Base-by-base conservation (phyloP, 2,888 invertebrate species). In the Tenthredo notha region DNA sequence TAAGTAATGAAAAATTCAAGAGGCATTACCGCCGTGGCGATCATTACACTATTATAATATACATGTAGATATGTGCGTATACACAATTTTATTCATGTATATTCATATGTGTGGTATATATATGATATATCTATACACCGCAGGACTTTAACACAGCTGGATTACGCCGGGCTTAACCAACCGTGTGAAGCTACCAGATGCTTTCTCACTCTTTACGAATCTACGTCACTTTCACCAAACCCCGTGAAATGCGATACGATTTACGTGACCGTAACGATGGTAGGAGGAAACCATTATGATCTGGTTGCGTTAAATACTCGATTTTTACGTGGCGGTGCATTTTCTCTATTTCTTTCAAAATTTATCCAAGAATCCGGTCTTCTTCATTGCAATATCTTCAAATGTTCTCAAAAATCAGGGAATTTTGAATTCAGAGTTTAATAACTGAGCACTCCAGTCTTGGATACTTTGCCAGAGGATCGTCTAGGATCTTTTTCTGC, bases 121-220 rank as follows among this genome's bases (percentile, higher is more conserved):
- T 29, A 33, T 9, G 0, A 33, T 77, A 25, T 29, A 29, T 77
- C n/a, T 18, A 12, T 77, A n/a, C 33, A 77, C 77, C 77, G 37
- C 37, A 77, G 77, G 18, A 50, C 77, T 80, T 58, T 61, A 21
- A 58, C 80, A 40, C 61, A 37, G 61, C 40, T 80, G 40, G 80
- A 40, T 80, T 80, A 80, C 40, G 80, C 40, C 61, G n/a, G 15
- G 40, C 40, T 61, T 50, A 67, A 83, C 83, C 70, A 80, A 65
- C 84, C 87, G 90, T 90, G 90, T 83, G 90, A 90, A 90, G 86
- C 75, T 10, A 50, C 84, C 90, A 90, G 88, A 86, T 90, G 90
- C 85, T 84, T 74, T 84, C 54, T 84, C 83, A 58, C 83, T 83
- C 67, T 83, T 67, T 70, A 67, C 67, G 83, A 70, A n/a, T 67